phyloP scores from a whole-genome alignment of 2,888 invertebrate genomes.

The Microctonus hyperodae region DNA sequence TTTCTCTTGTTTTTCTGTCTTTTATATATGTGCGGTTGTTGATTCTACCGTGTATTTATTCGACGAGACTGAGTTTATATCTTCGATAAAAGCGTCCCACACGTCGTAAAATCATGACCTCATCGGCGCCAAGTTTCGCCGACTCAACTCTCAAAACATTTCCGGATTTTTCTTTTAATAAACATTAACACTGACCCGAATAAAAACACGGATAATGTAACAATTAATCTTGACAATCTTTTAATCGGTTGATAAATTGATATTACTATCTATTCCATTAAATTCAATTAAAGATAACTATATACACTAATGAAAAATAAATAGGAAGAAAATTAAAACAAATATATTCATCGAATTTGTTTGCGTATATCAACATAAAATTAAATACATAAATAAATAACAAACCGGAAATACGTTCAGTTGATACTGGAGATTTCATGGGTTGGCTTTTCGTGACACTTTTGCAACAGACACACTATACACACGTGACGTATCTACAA shows the following conservation, averaged over 20 bases:
- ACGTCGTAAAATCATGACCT: constrained; percentile 20
- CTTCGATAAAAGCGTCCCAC: constrained; percentile 14
- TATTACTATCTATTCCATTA: background rate
- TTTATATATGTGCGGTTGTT: background rate
- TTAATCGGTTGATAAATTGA: background rate
- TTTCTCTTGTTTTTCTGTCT: background rate
- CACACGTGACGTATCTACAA: constrained; percentile 9
- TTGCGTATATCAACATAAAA: too few relatives aligned
- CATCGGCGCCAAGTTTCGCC: constrained; percentile 9
- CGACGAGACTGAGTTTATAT: constrained; percentile 19
- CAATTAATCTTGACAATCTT: background rate
- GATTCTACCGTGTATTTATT: constrained; percentile 18
- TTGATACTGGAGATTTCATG: background rate
- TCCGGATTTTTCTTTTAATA: background rate
- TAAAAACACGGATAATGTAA: background rate
- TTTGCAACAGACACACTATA: background rate
- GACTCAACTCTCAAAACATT: constrained; percentile 3
- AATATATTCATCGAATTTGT: too few relatives aligned
- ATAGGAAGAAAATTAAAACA: background rate
- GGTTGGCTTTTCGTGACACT: constrained; percentile 1
- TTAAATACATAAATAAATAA: background rate
- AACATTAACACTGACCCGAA: background rate
- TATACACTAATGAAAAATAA: background rate
- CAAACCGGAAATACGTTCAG: background rate
- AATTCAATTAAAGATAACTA: too few relatives aligned